These are phyloP conservation scores for Lepidocyrtoides sp. DNA, from an alignment of 2,888 invertebrate genomes.

Conservation along the genomic window DNA sequence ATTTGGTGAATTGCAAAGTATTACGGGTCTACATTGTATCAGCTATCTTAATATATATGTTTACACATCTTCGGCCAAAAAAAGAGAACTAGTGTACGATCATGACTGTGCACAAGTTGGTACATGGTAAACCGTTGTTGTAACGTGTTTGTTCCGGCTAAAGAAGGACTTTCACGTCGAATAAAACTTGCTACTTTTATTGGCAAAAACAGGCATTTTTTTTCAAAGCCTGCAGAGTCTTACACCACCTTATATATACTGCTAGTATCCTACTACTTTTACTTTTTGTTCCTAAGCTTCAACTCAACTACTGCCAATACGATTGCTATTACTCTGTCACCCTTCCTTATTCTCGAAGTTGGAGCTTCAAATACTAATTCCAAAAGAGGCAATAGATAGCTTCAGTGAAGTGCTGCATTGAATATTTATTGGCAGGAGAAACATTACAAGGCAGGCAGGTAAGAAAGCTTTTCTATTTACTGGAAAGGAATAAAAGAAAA, in stretches of 20 bases:
- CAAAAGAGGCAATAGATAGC: constrained; percentile 48
- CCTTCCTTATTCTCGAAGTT: constrained; percentile 46
- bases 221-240: background rate
- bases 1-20: background rate
- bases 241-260: background rate
- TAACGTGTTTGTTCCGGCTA: constrained; percentile 55
- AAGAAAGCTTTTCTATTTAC: constrained; percentile 43
- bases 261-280: too few relatives aligned
- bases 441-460: constrained; percentile 21
- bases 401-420: constrained; percentile 51
- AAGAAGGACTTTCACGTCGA: constrained; percentile 44
- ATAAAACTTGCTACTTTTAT: constrained; percentile 47
- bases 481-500: constrained; percentile 17
- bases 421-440: constrained; percentile 49
- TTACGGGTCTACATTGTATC: background rate
- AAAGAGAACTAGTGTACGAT: too few relatives aligned
- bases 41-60: too few relatives aligned
- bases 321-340: constrained; percentile 46
- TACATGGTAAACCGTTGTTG: constrained; percentile 9
- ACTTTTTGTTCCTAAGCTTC: too few relatives aligned
- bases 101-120: too few relatives aligned
- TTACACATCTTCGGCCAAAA: too few relatives aligned
- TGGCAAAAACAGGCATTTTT: constrained; percentile 13
- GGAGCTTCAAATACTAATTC: constrained; percentile 57
- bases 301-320: constrained; percentile 13